These are phyloP conservation scores for Larimichthys polyactis DNA, from an alignment of 2,113 vertebrate genomes.

Conservation along the genomic window DNA sequence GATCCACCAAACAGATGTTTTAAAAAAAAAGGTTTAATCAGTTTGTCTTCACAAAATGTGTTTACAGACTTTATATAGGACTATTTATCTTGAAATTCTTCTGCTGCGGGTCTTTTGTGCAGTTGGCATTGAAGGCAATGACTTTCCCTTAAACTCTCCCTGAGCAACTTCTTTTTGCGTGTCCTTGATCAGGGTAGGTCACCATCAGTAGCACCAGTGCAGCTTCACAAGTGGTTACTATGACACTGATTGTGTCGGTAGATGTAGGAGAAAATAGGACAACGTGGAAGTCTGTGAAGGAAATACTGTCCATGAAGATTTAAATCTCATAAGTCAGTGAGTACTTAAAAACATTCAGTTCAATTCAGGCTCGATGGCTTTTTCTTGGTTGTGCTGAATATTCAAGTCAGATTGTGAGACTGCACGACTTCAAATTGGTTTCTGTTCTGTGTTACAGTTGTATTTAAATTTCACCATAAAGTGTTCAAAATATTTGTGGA, in stretches of 20 bases:
- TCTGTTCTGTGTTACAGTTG: neutral
- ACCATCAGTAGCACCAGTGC: neutral
- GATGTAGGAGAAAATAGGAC: neutral
- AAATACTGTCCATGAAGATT: no score
- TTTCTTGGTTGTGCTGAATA: neutral
- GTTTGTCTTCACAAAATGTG: constrained; percentile 25
- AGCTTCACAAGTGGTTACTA: neutral
- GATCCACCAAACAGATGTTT: constrained; percentile 4
- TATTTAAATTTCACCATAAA: neutral
- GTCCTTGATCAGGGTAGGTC: no score
- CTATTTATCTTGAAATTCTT: neutral
- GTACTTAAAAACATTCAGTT: neutral
- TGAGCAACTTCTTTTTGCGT: neutral
- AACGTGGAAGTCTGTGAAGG: neutral
- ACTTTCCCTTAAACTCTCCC: neutral
- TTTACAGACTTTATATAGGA: constrained; percentile 2
- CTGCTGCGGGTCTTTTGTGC: neutral
- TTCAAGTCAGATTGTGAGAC: neutral
- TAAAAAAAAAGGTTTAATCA: neutral
- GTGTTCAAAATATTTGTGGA: neutral
- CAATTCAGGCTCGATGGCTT: neutral
- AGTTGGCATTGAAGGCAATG: neutral
- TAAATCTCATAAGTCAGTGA: neutral
- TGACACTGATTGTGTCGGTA: neutral
- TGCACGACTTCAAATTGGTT: no score